Conservation (phyloP, 2,888 invertebrate genomes). For the Branchipolynoe longqiensis region DNA sequence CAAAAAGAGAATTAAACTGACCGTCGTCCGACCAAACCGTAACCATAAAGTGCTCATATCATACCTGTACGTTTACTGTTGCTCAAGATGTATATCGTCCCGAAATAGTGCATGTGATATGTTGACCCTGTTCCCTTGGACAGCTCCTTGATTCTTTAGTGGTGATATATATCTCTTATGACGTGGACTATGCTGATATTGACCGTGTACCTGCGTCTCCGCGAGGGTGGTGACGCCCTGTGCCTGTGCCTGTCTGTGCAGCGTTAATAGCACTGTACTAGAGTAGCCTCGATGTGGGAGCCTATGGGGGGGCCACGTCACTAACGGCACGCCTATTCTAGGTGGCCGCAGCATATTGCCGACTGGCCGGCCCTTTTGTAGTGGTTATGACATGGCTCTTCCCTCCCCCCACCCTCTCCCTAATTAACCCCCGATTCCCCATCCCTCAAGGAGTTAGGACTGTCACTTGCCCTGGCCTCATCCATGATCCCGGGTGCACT, state of each 20-base stretch:
- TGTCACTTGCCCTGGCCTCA: too few species aligned
- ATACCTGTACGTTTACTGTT: constrained; percentile 44
- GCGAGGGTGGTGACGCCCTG: not conserved
- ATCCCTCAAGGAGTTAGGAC: too few species aligned
- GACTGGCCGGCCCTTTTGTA: constrained; percentile 10
- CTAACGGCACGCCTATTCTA: not conserved
- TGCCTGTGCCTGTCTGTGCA: constrained; percentile 41
- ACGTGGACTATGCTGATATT: constrained; percentile 44
- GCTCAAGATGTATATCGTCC: constrained; percentile 54
- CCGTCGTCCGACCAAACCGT: constrained; percentile 13
- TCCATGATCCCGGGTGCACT: too few species aligned
- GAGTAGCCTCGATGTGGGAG: not conserved
- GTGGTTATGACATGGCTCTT: too few species aligned
- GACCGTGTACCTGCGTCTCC: not conserved
- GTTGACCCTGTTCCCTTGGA: constrained; percentile 32
- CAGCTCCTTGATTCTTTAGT: constrained; percentile 21
- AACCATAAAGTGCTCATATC: constrained; percentile 49
- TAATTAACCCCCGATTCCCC: too few species aligned
- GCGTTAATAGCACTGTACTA: constrained; percentile 26
- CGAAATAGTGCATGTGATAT: constrained; percentile 54
- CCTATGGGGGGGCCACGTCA: constrained; percentile 3
- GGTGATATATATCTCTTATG: constrained; percentile 10
- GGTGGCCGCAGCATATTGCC: constrained; percentile 12
- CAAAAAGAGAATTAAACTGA: too few species aligned
- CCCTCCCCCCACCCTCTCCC: too few species aligned